Evolutionary conservation across 2,797 vertebrate species (phyloP).

Genomic region (Coendou prehensilis): DNA sequence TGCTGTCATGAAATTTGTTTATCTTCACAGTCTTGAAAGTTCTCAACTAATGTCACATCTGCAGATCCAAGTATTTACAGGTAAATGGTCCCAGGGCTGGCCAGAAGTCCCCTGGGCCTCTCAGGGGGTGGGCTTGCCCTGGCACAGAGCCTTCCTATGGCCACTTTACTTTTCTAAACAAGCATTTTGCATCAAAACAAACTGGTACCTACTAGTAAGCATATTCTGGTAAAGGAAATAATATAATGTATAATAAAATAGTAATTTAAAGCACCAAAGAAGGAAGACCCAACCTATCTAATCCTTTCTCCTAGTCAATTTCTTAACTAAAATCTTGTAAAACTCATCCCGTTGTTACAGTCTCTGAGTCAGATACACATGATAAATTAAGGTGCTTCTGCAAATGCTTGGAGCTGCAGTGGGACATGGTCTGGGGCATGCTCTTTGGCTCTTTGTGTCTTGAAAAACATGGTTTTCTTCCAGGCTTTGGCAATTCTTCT

Average conservation of each 20-base stretch:
- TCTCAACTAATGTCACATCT: neutral
- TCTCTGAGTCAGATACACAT: neutral
- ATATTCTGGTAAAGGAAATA: slow-evolving; percentile 10
- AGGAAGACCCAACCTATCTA: neutral
- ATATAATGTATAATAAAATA: neutral
- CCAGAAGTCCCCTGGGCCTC: neutral
- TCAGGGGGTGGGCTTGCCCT: neutral
- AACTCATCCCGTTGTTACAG: neutral
- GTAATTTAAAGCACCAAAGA: neutral
- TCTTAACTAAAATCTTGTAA: neutral
- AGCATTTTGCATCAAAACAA: slow-evolving; percentile 21
- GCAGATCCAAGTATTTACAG: neutral
- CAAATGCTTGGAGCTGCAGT: neutral
- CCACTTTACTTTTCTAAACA: neutral
- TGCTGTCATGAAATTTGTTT: neutral
- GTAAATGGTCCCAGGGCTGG: neutral
- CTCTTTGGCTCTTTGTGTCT: slow-evolving; percentile 11
- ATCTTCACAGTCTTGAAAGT: neutral
- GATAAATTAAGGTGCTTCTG: neutral
- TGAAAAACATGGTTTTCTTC: neutral
- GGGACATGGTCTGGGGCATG: neutral
- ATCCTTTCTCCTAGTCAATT: neutral
- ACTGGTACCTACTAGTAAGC: neutral
- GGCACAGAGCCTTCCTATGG: neutral
- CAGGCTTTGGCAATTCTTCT: neutral